Percentiles rank a stretch among this genome's conserved stretches.
Conservation (phyloP, 2,797 vertebrate species). For the Enteromius mattozi region DNA sequence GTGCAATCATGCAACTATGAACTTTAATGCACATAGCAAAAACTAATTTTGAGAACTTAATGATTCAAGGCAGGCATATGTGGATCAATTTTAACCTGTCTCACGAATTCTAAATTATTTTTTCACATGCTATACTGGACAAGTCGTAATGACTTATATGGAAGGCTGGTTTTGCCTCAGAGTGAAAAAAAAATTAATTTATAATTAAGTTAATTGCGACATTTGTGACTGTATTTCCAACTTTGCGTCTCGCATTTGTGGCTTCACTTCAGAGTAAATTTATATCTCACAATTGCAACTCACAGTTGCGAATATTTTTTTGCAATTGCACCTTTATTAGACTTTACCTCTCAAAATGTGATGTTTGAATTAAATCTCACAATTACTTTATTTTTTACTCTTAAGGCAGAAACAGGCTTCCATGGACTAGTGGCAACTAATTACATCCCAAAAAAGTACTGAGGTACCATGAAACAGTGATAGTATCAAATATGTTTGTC, state of each 20-base stretch:
- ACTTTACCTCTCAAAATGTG: neutral
- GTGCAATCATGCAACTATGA: neutral
- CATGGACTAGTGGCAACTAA: neutral
- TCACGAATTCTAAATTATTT: neutral
- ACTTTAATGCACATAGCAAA: neutral
- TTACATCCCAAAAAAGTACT: neutral
- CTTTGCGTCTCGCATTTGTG: neutral
- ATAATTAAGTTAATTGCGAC: neutral
- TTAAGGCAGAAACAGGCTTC: neutral
- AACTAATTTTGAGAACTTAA: neutral
- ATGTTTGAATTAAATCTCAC: neutral
- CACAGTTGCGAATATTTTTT: neutral
- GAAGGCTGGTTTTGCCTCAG: constrained; percentile 1
- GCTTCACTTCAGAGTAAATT: neutral
- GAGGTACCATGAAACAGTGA: neutral
- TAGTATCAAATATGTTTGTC: neutral
- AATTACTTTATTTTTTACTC: neutral
- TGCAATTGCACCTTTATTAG: neutral
- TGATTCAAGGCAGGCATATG: neutral
- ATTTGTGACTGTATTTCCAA: neutral
- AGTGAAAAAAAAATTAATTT: neutral
- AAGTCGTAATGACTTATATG: neutral
- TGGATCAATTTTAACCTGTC: neutral
- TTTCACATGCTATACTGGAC: neutral
- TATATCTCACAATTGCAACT: neutral